These are phyloP conservation scores for Novumbra hubbsi DNA, from an alignment of 2,797 vertebrate species.

Conservation along the genomic window DNA sequence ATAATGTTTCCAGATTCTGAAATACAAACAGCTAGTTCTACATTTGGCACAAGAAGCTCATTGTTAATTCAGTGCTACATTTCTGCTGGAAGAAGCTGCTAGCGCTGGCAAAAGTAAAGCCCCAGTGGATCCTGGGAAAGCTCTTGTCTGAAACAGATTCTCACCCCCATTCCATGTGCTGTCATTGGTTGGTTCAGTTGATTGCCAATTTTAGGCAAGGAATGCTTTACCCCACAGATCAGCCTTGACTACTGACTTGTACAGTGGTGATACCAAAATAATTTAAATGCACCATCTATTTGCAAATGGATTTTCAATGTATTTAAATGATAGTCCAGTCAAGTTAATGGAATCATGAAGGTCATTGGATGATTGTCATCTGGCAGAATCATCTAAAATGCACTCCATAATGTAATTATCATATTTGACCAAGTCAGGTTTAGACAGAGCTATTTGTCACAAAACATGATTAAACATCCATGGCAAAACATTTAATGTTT, in stretches of 20 bases:
- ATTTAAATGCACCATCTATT: not conserved
- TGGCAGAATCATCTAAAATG: not conserved
- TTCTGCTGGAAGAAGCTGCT: constrained; percentile 15
- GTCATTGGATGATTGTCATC: not conserved
- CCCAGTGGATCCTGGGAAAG: constrained; percentile 12
- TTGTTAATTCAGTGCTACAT: constrained; percentile 16
- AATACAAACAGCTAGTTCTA: constrained; percentile 15
- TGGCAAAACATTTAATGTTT: not conserved
- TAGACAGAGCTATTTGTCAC: not conserved
- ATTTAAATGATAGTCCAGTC: not conserved
- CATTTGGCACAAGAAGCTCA: constrained; percentile 14
- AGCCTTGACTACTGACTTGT: not conserved
- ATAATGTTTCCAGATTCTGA: constrained; percentile 18
- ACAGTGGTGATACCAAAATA: not conserved
- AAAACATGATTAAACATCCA: not conserved
- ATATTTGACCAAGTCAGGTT: not conserved
- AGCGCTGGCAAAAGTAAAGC: constrained; percentile 10
- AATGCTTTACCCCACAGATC: too few relatives aligned
- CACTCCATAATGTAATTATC: not conserved
- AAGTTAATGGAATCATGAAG: not conserved
- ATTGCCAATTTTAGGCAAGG: too few relatives aligned
- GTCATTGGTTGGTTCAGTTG: not conserved
- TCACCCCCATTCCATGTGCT: not conserved
- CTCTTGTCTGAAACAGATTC: not conserved
- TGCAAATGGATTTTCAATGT: not conserved